These are phyloP conservation scores for Drosophila pseudotalamancana DNA, from an alignment of 2,888 invertebrate species.

Conservation along the genomic window DNA sequence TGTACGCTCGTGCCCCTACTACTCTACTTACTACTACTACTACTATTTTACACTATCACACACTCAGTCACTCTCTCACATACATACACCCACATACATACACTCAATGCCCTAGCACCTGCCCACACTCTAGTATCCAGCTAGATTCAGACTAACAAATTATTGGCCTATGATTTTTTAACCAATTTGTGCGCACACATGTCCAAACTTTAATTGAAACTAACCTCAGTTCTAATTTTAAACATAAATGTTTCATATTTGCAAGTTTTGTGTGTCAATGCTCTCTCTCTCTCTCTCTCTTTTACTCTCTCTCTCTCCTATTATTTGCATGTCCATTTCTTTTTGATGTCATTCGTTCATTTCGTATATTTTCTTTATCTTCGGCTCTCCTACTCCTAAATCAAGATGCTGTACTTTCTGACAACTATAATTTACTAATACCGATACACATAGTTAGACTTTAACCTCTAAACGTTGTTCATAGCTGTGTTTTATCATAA, in stretches of 20 bases:
- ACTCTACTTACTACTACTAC: constrained; percentile 1
- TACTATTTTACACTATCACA: constrained; percentile 12
- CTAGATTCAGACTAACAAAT: constrained; percentile 68
- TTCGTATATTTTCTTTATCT: not conserved
- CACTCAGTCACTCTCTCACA: constrained; percentile 20
- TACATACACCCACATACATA: constrained; percentile 11
- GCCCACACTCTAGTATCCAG: constrained; percentile 56
- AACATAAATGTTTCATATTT: constrained; percentile 48
- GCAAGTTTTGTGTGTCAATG: constrained; percentile 57
- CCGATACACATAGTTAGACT: constrained; percentile 37
- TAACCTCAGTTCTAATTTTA: constrained; percentile 33
- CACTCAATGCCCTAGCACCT: constrained; percentile 51
- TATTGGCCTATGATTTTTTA: constrained; percentile 53
- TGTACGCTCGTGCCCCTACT: constrained; percentile 59
- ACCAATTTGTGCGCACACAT: constrained; percentile 38
- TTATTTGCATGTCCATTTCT: constrained; percentile 58
- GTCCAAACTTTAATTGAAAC: constrained; percentile 35
- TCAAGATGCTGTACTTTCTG: constrained; percentile 38
- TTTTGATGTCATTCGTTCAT: constrained; percentile 47
- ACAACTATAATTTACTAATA: constrained; percentile 31
- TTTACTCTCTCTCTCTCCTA: constrained; percentile 2
- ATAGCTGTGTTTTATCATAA: constrained; percentile 73
- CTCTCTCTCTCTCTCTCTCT: constrained; percentile 17
- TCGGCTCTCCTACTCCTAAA: constrained; percentile 3
- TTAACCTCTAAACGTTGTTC: constrained; percentile 70